Conservation (phyloP, 1,140 invertebrate genomes). For the Drosophila grimshawi region DNA sequence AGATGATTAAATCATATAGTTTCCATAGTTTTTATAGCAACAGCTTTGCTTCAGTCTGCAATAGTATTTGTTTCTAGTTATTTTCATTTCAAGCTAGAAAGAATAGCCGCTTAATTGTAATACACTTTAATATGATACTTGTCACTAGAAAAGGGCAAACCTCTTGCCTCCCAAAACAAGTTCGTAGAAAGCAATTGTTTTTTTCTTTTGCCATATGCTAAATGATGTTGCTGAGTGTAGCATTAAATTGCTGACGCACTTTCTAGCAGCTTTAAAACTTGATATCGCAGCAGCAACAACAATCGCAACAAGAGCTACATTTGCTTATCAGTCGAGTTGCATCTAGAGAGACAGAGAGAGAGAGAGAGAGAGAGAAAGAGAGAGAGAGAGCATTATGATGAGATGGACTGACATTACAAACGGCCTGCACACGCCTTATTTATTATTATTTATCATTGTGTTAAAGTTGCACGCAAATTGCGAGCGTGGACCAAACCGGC, state of each 20-base stretch:
- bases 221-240: background rate
- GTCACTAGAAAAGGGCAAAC: no score
- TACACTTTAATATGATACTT: no score
- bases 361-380: background rate
- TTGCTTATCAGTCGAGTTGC: background rate
- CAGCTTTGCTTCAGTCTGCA: no score
- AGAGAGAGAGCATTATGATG: background rate
- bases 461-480: conserved; percentile 61
- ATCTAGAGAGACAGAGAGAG: background rate
- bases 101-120: no score
- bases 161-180: no score
- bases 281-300: background rate
- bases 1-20: no score
- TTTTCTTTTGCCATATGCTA: no score
- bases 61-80: no score
- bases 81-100: no score
- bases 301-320: background rate
- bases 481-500: conserved; percentile 7
- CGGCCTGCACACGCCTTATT: conserved; percentile 83
- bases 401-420: conserved; percentile 74
- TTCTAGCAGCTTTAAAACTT: conserved; percentile 5
- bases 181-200: no score
- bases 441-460: conserved; percentile 79
- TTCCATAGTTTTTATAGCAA: no score
- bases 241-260: conserved; percentile 1